Evolutionary conservation across 2,797 vertebrate species (phyloP), one percentile per base, ranked within the genome.

Genomic region (Acropternis orthonyx): DNA sequence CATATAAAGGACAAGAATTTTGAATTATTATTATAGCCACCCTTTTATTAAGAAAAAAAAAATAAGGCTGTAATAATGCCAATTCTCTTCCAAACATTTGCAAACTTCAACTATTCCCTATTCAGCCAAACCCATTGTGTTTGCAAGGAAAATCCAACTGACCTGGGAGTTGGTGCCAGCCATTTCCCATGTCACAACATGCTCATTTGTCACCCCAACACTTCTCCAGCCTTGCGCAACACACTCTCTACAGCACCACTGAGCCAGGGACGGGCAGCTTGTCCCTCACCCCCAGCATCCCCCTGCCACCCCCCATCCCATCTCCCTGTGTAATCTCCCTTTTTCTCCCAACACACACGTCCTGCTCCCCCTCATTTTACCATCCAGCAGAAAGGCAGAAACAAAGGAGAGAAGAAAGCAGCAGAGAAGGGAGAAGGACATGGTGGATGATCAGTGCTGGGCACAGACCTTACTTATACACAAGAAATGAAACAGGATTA

Each of bases 81-180:
- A 73, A 8, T 55, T 74, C 61, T 63, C 49, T 67, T 49, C 55
- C 76, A 86, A 85, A 84, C 56, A 46, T 65, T 87, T 82, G 92
- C 52, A 88, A 94, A 94, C 44, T 82, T 82, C 54, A 82, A 2
- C 83, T 81, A 39, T 67, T 90, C 59, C 69, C 56, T 51, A 52
- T 86, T 88, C 63, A 93, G 56, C 80, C 63, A 84, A 93, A 74
- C 12, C 61, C 52, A 68, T 86, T 90, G 71, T 88, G 71, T 79
- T 92, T 37, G 22, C 67, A 93, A 90, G 58, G 74, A 88, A 94
- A 92, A 93, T 52, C 48, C 71, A 85, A n/a, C 41, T 32, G 51
- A 88, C 87, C 14, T 6, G 39, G 24, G 28, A 88, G 32, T 10
- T 69, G 59, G 62, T 88, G 82, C 82, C 92, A 95, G 82, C 28